phyloP scores from a whole-genome alignment of 2,113 vertebrate species.

The Psittacula cyanocephala region DNA sequence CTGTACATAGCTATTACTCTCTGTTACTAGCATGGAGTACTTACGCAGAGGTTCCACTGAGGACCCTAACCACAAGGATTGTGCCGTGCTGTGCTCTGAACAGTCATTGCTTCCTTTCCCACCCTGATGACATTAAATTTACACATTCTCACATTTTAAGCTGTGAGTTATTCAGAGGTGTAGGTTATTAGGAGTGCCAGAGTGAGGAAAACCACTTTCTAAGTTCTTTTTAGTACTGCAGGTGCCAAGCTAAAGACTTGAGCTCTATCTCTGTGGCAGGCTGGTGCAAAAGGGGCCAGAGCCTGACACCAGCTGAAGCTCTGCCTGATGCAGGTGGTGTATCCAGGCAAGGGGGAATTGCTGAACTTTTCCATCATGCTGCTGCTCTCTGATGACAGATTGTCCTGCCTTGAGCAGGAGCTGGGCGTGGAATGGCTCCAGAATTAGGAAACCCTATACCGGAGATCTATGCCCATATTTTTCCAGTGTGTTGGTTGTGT shows the following conservation, averaged over 20 bases:
- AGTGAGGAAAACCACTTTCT: neutral
- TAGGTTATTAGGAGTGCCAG: neutral
- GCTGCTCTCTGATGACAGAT: neutral
- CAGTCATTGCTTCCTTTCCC: accelerated
- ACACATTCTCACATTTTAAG: neutral
- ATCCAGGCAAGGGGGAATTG: neutral
- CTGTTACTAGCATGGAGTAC: neutral
- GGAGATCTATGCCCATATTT: neutral
- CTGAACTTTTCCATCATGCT: neutral
- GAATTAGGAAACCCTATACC: neutral
- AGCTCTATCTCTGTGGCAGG: neutral
- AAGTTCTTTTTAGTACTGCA: neutral
- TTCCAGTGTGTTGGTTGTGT: neutral
- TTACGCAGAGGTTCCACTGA: neutral
- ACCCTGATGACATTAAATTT: neutral
- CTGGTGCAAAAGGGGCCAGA: neutral
- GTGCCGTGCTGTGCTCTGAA: neutral
- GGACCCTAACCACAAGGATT: too few relatives aligned
- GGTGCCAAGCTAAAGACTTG: neutral
- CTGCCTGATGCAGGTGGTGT: accelerated
- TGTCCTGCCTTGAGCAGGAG: neutral
- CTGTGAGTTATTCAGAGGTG: neutral
- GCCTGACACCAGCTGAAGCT: neutral
- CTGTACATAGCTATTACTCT: neutral
- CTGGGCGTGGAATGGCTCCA: neutral